Evolutionary conservation across 2,888 invertebrate species (phyloP).

Genomic region (Muscina levida): DNA sequence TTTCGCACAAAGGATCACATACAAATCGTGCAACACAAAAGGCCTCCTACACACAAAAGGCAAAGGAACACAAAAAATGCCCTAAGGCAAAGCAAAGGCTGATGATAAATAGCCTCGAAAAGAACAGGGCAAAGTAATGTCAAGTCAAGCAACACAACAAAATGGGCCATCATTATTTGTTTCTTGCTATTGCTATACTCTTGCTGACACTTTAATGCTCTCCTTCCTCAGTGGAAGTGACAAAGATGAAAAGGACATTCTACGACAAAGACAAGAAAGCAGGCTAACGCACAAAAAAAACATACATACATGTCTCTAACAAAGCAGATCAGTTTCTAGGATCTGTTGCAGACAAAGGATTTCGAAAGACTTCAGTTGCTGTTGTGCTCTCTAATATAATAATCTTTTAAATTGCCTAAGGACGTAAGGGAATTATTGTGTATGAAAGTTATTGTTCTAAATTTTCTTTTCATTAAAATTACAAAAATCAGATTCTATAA

Average conservation of each 20-base stretch:
- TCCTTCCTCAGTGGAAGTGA: constrained; percentile 58
- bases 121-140: not conserved
- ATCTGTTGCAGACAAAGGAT: constrained; percentile 4
- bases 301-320: constrained; percentile 13
- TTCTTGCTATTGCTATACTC: no score
- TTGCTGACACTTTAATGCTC: constrained; percentile 19
- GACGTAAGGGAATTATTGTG: constrained; percentile 43
- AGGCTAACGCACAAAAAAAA: constrained; percentile 24
- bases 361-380: constrained; percentile 9
- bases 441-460: constrained; percentile 42
- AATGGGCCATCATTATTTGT: not conserved
- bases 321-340: not conserved
- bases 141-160: constrained; percentile 8
- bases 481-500: constrained; percentile 72
- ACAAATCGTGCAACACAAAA: constrained; percentile 23
- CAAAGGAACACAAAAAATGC: constrained; percentile 55
- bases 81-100: constrained; percentile 69
- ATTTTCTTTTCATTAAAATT: constrained; percentile 58
- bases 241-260: constrained; percentile 13
- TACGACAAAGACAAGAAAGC: not conserved
- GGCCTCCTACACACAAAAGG: not conserved
- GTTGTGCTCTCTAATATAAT: constrained; percentile 71
- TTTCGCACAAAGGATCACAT: constrained; percentile 31
- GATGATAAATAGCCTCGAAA: constrained; percentile 2
- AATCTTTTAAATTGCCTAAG: constrained; percentile 75